Evolutionary conservation across 92 coral and sea anemone species (phyloP), one percentile per base, ranked within the genome.

Genomic region (Phymanthus crucifer): DNA sequence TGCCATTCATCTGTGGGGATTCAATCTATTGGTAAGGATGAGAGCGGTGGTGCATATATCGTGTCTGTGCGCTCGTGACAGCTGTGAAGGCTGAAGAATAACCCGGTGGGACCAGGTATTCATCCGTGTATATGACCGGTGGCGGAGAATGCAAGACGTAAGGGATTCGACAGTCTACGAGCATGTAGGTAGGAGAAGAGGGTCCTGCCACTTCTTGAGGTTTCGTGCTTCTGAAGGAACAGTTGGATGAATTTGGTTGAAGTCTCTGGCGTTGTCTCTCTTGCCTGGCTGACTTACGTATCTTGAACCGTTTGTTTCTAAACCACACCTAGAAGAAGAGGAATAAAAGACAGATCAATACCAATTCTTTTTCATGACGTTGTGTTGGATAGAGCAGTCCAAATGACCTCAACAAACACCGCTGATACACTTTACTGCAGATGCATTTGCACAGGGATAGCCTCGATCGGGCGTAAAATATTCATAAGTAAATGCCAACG

Each of bases 231-330:
- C 29, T 12, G 68, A 27, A 27, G 16, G 68, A 61, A 29, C 3
- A 6, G 4, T 12, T 24, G 13, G 68, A 61, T 26, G 19, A 9
- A 26, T 16, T 61, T 24, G 68, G 29, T 61, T 61, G 68, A 61
- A 26, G 13, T 4, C 34, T 61, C 16, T 24, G 19, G 68, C 34
- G 18, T 29, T 61, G 68, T 10, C 33, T 12, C 26, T 21, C 50
- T 65, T 32, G 71, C 7, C 37, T 77, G 32, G 72, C 72, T 5
- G 26, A 40, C 37, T 77, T 77, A 2, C 72, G 56, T 50, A 56
- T 21, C 50, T 75, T 61, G 72, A 64, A 77, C 31, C 81, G 58
- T 47, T 77, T 77, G 16, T 77, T 77, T 43, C 72, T 64, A 50
- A 77, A 77, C 81, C 81, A 77, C 6, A 77, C 40, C 81, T 77